These are phyloP conservation scores for Psammodynastes pulverulentus DNA, from an alignment of 2,113 vertebrate genomes.

Conservation along the genomic window DNA sequence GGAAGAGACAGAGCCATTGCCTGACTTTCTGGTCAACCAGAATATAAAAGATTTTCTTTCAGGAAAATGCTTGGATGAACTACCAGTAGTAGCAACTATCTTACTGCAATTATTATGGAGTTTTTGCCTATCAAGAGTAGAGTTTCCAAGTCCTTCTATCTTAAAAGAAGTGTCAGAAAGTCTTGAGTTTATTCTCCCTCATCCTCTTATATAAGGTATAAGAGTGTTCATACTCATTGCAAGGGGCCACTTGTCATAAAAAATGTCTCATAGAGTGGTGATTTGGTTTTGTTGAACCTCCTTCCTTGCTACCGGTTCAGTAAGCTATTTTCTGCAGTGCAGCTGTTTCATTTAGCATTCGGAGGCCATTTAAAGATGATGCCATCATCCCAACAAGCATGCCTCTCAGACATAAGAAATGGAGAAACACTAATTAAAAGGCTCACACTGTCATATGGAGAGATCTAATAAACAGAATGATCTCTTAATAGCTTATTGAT, in stretches of 20 bases:
- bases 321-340: not conserved
- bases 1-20: not conserved
- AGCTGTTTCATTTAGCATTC: not conserved
- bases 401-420: not conserved
- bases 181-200: not conserved
- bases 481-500: conserved; percentile 30
- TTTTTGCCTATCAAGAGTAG: not conserved
- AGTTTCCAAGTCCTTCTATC: not conserved
- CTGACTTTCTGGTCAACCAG: not conserved
- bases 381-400: not conserved
- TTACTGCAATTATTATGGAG: not conserved
- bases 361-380: conserved; percentile 32
- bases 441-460: conserved; percentile 1
- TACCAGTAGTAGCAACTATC: not conserved
- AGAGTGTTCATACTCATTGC: not conserved
- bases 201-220: not conserved
- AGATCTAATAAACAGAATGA: not conserved
- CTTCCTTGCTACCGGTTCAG: not conserved
- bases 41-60: not conserved
- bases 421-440: conserved; percentile 8
- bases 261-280: not conserved
- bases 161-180: not conserved
- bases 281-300: not conserved
- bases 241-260: not conserved
- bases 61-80: not conserved